Evolutionary conservation across 2,797 vertebrate species (phyloP).

Genomic region (Gymnoscopelus braueri): DNA sequence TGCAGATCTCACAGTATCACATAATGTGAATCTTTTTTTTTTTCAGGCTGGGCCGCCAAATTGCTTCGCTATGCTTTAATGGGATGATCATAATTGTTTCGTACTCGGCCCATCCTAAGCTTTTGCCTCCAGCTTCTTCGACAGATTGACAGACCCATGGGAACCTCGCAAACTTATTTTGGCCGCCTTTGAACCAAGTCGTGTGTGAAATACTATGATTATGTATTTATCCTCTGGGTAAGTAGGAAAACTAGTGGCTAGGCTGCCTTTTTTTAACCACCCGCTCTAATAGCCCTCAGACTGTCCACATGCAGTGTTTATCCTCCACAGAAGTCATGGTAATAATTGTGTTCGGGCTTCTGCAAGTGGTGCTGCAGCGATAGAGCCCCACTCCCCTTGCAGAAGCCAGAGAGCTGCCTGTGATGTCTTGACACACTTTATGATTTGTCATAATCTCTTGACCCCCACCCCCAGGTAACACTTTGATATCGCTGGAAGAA

Average conservation of each 20-base stretch:
- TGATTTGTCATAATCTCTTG: constrained; percentile 76
- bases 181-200: constrained; percentile 80
- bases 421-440: constrained; percentile 77
- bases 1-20: constrained; percentile 53
- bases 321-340: constrained; percentile 75
- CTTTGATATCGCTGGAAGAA: constrained; percentile 73
- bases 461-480: constrained; percentile 70
- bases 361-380: constrained; percentile 48
- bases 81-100: constrained; percentile 81
- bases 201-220: constrained; percentile 82
- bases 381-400: constrained; percentile 42
- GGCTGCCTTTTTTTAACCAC: constrained; percentile 10
- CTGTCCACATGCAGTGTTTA: constrained; percentile 66
- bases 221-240: constrained; percentile 79
- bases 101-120: constrained; percentile 76
- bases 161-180: constrained; percentile 79
- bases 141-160: constrained; percentile 81
- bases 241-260: constrained; percentile 71
- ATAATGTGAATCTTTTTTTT: constrained; percentile 50
- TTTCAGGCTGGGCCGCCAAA: constrained; percentile 69
- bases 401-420: constrained; percentile 60
- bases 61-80: constrained; percentile 79
- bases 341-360: constrained; percentile 70
- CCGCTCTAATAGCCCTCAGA: constrained; percentile 63
- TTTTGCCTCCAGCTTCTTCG: constrained; percentile 74